Conservation (phyloP, 1,140 invertebrate genomes). For the Drosophila quadrilineata region DNA sequence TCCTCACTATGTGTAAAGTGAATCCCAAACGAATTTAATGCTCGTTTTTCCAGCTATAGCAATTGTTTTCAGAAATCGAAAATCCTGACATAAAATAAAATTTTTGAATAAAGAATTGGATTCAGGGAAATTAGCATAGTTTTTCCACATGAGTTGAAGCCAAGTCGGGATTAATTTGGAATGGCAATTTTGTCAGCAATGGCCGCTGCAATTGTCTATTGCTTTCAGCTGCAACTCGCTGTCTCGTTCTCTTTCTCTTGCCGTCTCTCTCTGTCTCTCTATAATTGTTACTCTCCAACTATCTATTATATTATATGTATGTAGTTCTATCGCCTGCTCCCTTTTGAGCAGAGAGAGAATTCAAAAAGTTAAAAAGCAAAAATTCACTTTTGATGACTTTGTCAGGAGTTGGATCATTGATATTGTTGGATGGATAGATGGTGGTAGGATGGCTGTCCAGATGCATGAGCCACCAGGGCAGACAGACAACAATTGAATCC, state of each 20-base stretch:
- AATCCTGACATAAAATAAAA: constrained; percentile 57
- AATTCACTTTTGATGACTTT: constrained; percentile 80
- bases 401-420: constrained; percentile 40
- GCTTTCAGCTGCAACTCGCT: background rate
- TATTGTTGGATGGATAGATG: background rate
- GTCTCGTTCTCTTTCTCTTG: background rate
- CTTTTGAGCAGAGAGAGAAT: constrained; percentile 30
- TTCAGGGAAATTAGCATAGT: constrained; percentile 68
- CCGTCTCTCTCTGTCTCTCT: background rate
- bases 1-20: constrained; percentile 1
- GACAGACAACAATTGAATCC: constrained; percentile 57
- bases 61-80: no score
- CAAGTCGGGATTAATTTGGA: constrained; percentile 70
- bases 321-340: background rate
- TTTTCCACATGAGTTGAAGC: constrained; percentile 62
- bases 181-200: constrained; percentile 22
- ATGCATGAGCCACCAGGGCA: background rate
- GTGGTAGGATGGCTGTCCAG: constrained; percentile 13
- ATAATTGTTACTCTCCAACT: no score
- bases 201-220: constrained; percentile 14
- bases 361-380: constrained; percentile 80
- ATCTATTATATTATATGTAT: no score
- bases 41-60: no score
- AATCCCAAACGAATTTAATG: no score
- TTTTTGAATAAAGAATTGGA: constrained; percentile 24